Conservation (phyloP, 2,797 vertebrate genomes). For the Petrocephalus schoutedeni region DNA sequence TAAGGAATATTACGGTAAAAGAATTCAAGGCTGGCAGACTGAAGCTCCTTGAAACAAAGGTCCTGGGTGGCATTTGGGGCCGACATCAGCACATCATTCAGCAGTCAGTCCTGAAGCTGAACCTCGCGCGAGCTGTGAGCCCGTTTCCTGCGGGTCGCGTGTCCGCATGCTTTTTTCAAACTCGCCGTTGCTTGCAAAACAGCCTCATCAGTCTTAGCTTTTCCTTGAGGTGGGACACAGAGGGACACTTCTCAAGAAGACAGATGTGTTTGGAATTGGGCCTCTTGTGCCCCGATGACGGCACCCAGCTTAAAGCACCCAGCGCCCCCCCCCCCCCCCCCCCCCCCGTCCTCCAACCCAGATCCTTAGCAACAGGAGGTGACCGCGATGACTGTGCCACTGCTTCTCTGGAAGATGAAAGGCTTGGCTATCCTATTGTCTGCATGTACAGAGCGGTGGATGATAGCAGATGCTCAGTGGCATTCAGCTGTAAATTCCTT, state of each 20-base stretch:
- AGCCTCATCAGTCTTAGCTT: neutral
- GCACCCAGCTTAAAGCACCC: neutral
- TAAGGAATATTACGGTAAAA: neutral
- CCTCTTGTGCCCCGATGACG: neutral
- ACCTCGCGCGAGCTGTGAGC: neutral
- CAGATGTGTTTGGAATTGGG: neutral
- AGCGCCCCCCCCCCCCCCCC: neutral
- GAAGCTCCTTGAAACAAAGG: neutral
- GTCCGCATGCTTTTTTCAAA: neutral
- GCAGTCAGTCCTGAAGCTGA: neutral
- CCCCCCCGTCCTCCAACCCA: neutral
- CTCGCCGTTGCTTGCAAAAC: neutral
- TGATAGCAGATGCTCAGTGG: neutral
- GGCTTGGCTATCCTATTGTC: conserved; percentile 1
- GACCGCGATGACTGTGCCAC: neutral
- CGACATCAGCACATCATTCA: neutral
- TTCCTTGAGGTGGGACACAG: neutral
- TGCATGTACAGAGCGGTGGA: neutral
- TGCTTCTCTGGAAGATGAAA: neutral
- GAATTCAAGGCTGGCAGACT: neutral
- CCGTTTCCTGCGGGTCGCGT: neutral
- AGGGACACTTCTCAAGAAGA: neutral
- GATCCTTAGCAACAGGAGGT: conserved; percentile 13
- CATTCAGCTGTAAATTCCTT: conserved; percentile 5
- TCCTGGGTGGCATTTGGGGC: neutral